Evolutionary conservation across 2,888 invertebrate genomes (phyloP), one percentile per base, ranked within the genome.

Genomic region (Allophyes oxyacanthae): DNA sequence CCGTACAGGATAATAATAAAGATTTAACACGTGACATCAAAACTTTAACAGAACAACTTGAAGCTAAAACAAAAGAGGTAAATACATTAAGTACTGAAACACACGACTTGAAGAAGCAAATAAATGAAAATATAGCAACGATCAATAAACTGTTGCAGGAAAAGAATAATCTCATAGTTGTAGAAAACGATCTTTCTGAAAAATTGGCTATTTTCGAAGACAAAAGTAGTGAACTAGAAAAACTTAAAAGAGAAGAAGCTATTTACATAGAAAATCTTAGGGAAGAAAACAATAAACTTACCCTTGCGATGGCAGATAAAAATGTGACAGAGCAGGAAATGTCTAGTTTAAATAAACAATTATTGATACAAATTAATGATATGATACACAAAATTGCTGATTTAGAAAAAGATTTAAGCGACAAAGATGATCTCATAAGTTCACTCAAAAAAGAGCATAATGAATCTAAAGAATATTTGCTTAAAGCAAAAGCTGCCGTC

Each of bases 131-230:
- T 56, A 57, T 77, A 28, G 49, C 34, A n/a, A 68, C 68, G 13
- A 81, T 89, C 8, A 79, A 77, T 65, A 79, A 79, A 45, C 62
- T 89, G 34, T 51, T 80, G 32, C 37, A 75, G 42, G 81, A 85
- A 53, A 84, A 83, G 41, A 67, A 57, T 20, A 57, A 77, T 44
- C 70, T 78, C 9, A 52, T 72, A 37, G 56, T 72, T 10, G 52
- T 70, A 13, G 78, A 83, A 64, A 62, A 78, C 40, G 75, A 87
- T 30, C 71, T 87, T 7, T 72, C 67, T 30, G 64, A 60, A 30
- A 79, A 88, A 54, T 36, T 87, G 32, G 42, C 51, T 11, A 69
- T 64, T 38, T 43, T 72, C 1, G 68, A 79, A 74, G 43, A 75
- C 34, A 75, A 72, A 54, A 79, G 70, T 34, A 64, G 14, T 33